phyloP scores from a whole-genome alignment of 2,797 vertebrate genomes.

The Furcifer pardalis region DNA sequence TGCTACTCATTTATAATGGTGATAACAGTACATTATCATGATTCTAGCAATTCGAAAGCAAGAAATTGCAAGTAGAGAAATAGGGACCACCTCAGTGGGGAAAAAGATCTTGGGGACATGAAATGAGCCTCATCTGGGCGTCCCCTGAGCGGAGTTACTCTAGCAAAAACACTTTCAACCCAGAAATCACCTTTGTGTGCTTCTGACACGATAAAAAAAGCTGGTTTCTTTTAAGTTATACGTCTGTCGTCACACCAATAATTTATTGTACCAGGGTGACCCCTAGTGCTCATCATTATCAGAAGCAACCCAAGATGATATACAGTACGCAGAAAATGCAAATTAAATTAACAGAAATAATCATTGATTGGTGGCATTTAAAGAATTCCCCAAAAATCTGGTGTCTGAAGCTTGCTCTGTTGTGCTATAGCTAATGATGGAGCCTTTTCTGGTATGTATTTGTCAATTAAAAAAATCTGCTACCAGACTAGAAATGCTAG shows the following conservation, averaged over 20 bases:
- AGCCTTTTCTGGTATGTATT: too few relatives aligned
- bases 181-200: too few relatives aligned
- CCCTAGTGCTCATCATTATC: slow-evolving; percentile 4
- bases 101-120: too few relatives aligned
- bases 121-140: too few relatives aligned
- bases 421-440: not conserved
- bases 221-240: not conserved
- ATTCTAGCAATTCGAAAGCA: not conserved
- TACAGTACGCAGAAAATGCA: not conserved
- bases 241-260: not conserved
- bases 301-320: not conserved
- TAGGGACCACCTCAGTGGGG: too few relatives aligned
- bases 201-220: too few relatives aligned
- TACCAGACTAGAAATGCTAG: not conserved
- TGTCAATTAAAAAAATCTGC: too few relatives aligned
- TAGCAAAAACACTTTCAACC: too few relatives aligned
- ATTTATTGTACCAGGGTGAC: not conserved
- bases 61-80: too few relatives aligned
- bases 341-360: not conserved
- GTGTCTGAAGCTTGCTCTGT: not conserved
- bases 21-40: not conserved
- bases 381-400: not conserved
- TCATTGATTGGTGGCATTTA: not conserved
- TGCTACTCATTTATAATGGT: not conserved
- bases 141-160: too few relatives aligned